Base-by-base conservation (phyloP, 2,113 vertebrate species). In the Muntiacus reevesi region DNA sequence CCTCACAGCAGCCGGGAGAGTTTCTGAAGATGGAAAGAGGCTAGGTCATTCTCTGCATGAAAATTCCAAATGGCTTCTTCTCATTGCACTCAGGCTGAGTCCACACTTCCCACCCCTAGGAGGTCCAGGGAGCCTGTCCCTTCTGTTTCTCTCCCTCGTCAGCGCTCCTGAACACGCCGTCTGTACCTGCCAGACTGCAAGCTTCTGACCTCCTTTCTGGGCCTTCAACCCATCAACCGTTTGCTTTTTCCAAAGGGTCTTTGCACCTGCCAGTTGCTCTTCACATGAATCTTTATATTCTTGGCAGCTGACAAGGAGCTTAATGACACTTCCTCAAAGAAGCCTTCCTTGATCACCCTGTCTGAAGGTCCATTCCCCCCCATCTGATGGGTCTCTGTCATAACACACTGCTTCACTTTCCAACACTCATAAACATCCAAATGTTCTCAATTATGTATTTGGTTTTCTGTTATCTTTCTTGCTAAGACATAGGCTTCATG, bases 81-180 rank as follows among this genome's bases (percentile, higher is more conserved):
- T 60, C 59, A 17, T 19, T 23, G 12, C 14, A 54, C n/a, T 21
- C 15, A 6, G 16, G 21, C 16, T 8, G 33, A 54, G 59, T 30
- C 13, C 14, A 85, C 45, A 10, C 33, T 45, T 25, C 4, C 25
- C n/a, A 23, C 36, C 60, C 55, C 55, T 28, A 6, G 9, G 7
- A 55, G 4, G 21, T 3, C 54, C 13, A 2, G 0, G 43, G 43
- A 5, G 5, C 19, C 43, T 84, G 9, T 15, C 17, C 28, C 43
- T 11, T 59, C 17, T 36, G 45, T 1, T 33, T 33, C 30, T 62
- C 27, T 74, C 30, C 59, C 84, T 16, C 33, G 9, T 57, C 55
- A 7, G 47, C 45, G 17, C 27, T 14, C 6, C 40, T 15, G 23
- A 23, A 10, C 7, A 1, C 82, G 16, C 71, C 54, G 0, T 16